Base-by-base conservation (phyloP, 2,888 invertebrate genomes). In the Scrobipalpa costella region DNA sequence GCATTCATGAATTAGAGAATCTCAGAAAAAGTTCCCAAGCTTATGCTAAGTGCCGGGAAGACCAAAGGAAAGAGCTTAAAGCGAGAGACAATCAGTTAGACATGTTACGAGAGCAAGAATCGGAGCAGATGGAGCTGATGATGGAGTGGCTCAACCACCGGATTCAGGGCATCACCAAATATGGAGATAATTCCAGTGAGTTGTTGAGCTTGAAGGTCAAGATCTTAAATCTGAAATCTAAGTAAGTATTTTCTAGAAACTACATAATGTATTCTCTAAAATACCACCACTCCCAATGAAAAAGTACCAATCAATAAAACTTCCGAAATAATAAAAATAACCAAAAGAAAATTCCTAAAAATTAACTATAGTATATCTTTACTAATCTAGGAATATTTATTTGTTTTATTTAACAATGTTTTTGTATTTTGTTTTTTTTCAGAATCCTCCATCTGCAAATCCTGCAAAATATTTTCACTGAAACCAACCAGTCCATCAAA, bases 381-480 rank as follows among this genome's bases (percentile, higher is more conserved):
- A 2, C 11, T 36, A 36, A 7, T 44, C 44, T 44, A 44, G n/a
- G n/a, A n/a, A n/a, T n/a, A 0, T 44, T 11, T 3, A 11, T 40
- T 40, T 40, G 11, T 13, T 40, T 40, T 13, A 9, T 49, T n/a
- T 7, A n/a, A n/a, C n/a, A n/a, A n/a, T n/a, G n/a, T n/a, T n/a
- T n/a, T n/a, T n/a, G n/a, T n/a, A 3, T 27, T 7, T 33, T 5
- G n/a, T 3, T 61, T 64, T 70, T 63, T 85, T 82, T 40, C 83
- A 92, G 92, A 70, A 92, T 92, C 40, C 77, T 91, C 0, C 87
- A 92, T 58, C 74, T 90, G 1, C 87, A 90, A 75, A 88, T 90
- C 9, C 72, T 89, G 13, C 87, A 86, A 49, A 88, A 84, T 64
- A 88, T 91, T 15, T 92, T 86, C 69, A 86, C 88, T 0, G 90